Evolutionary conservation across 2,113 vertebrate genomes (phyloP), one percentile per base, ranked within the genome.

Genomic region (Ceyx margarethae): DNA sequence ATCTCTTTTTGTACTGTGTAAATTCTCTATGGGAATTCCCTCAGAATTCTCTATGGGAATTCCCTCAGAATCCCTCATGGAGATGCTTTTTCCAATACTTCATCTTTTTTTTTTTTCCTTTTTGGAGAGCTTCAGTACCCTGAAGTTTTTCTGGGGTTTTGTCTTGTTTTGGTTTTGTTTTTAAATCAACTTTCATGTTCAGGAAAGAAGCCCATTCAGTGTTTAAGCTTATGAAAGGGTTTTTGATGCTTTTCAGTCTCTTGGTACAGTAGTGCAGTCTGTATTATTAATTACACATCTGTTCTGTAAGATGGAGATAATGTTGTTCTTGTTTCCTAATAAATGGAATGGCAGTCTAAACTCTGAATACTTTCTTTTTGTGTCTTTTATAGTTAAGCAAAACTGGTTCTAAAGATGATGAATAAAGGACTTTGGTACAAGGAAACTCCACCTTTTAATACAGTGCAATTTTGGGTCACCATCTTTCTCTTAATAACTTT

Each of bases 351-450:
- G 35, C 46, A 43, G 22, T 79, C 83, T 96, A 71, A 92, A 91
- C 51, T 78, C 82, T 96, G 83, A 91, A 57, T 78, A 78, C 95
- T 94, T 97, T 77, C 95, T 95, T 88, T 95, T 93, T 97, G 71
- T 96, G 92, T 96, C 94, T 96, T 93, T 97, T 96, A 43, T 96
- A 99, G 99, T 97, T 99, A 91, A 99, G 99, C 97, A 99, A 98
- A 98, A 99, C 99, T 11, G 99, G 99, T 96, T 98, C 98, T 89
- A 99, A 98, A 96, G 99, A 99, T 58, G 99, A 99, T 17, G 98
- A 99, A 68, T 99, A 98, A 90, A 66, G 94, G 95, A 73, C 90
- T 93, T 83, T 91, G 91, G 91, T 91, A 89, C 83, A 81, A 95
- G 92, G 84, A 85, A 95, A 94, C 89, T 82, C 20, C 93, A 80